A percentile compares a stretch with the other conserved stretches of the same genome.
Evolutionary conservation across 2,888 invertebrate species (phyloP).

Genomic region (Epistrophe grossulariae): DNA sequence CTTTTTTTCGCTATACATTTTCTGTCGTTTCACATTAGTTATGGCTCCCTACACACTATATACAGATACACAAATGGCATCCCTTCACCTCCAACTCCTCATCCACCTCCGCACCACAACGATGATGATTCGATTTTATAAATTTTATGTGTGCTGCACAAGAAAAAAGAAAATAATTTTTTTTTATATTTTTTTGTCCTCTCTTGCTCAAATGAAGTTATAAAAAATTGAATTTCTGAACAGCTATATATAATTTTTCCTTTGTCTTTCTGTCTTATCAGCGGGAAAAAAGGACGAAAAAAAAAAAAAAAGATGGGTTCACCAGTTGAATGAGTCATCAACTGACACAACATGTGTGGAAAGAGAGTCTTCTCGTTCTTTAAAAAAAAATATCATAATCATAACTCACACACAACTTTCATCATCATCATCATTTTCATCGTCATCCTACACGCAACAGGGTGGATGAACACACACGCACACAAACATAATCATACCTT

Average conservation of each 20-base stretch:
- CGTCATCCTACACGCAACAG: constrained; percentile 57
- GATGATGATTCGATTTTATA: constrained; percentile 69
- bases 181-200: constrained; percentile 17
- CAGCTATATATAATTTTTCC: background rate
- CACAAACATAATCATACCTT: background rate
- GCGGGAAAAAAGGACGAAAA: background rate
- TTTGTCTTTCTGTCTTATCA: constrained; percentile 35
- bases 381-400: constrained; percentile 45
- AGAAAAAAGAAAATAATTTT: constrained; percentile 37
- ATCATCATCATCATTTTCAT: constrained; percentile 28
- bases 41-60: constrained; percentile 35
- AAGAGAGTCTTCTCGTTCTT: background rate
- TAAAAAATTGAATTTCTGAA: constrained; percentile 26
- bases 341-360: constrained; percentile 32
- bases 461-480: constrained; percentile 4
- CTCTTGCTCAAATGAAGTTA: background rate
- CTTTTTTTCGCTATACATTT: constrained; percentile 23
- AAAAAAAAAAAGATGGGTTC: constrained; percentile 12
- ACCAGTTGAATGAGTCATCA: constrained; percentile 71
- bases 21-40: constrained; percentile 67
- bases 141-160: constrained; percentile 45
- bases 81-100: background rate
- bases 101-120: background rate
- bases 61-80: constrained; percentile 13
- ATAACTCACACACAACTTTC: constrained; percentile 42